Percentiles rank a stretch among this genome's conserved stretches.
Evolutionary conservation across 92 coral and sea anemone species (phyloP).

Genomic region (Hydrozoanthus gracilis): DNA sequence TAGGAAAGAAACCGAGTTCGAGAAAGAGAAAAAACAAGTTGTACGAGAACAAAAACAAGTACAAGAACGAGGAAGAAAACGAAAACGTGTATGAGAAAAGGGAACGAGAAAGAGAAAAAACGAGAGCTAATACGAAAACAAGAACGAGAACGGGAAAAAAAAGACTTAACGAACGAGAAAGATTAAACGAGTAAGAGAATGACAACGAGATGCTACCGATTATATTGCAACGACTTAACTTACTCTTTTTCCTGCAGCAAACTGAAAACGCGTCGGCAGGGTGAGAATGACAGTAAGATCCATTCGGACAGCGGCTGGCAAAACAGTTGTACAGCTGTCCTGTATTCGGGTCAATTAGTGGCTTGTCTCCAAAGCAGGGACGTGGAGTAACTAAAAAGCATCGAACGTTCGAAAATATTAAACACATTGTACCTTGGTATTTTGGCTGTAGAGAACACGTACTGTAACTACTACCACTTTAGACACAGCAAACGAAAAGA

Average conservation of each 20-base stretch:
- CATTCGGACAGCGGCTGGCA: slow-evolving; percentile 4
- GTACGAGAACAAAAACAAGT: no score
- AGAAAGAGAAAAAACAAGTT: no score
- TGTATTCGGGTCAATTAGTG: neutral
- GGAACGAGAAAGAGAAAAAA: neutral
- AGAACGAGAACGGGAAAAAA: neutral
- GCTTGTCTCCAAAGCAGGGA: slow-evolving; percentile 22
- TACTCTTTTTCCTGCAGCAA: slow-evolving; percentile 4
- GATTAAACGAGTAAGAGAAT: neutral
- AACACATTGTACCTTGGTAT: neutral
- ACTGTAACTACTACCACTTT: no score
- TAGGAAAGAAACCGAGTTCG: neutral
- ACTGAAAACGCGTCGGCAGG: slow-evolving; percentile 12
- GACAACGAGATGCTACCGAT: neutral
- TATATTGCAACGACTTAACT: neutral
- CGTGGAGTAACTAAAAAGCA: neutral
- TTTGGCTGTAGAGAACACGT: no score
- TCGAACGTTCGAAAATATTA: neutral
- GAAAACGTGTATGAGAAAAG: neutral
- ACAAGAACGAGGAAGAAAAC: neutral
- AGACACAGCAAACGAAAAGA: no score
- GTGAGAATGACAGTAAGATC: slow-evolving; percentile 24
- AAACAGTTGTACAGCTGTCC: slow-evolving; percentile 7
- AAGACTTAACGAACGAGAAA: neutral
- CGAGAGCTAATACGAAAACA: neutral